Evolutionary conservation across 2,888 invertebrate species (phyloP).

Genomic region (Horisme vitalbata): DNA sequence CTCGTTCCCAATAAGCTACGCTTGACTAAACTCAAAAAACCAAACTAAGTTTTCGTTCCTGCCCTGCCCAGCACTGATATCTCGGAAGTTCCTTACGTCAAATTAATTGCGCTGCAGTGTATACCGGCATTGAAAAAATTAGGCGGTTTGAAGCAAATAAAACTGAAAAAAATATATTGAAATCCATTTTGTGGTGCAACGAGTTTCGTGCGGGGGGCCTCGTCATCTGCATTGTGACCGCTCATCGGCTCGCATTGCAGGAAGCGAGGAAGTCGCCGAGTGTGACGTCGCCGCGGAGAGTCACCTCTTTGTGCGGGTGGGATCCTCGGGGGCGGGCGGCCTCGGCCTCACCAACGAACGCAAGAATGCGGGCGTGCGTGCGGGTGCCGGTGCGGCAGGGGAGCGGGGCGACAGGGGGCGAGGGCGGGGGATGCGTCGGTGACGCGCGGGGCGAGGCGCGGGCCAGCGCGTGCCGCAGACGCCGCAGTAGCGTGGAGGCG

Average conservation of each 20-base stretch:
- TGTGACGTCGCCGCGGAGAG: conserved; percentile 45
- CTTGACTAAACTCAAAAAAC: neutral
- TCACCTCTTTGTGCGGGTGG: conserved; percentile 62
- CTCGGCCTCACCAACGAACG: conserved; percentile 43
- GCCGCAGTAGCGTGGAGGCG: conserved; percentile 80
- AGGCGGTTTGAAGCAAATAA: conserved; percentile 25
- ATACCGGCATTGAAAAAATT: conserved; percentile 29
- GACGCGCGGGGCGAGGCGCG: conserved; percentile 51
- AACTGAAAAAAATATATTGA: conserved; percentile 17
- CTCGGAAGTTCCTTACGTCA: conserved; percentile 32
- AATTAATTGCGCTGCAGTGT: conserved; percentile 47
- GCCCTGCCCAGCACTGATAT: conserved; percentile 33
- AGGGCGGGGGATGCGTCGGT: conserved; percentile 61
- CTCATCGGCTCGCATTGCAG: conserved; percentile 40
- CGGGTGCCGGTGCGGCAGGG: conserved; percentile 58
- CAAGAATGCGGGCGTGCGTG: conserved; percentile 80
- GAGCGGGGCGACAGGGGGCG: conserved; percentile 43
- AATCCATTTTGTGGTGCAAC: conserved; percentile 24
- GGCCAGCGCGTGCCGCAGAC: conserved; percentile 77
- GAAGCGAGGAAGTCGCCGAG: conserved; percentile 39
- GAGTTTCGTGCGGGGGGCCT: conserved; percentile 8
- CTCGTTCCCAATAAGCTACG: conserved; percentile 1
- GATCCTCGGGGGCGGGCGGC: conserved; percentile 36
- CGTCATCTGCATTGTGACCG: conserved; percentile 42
- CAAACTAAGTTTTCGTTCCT: conserved; percentile 21